Evolutionary conservation across 2,888 invertebrate species (phyloP), one percentile per base, ranked within the genome.

Genomic region (Noctua janthina): DNA sequence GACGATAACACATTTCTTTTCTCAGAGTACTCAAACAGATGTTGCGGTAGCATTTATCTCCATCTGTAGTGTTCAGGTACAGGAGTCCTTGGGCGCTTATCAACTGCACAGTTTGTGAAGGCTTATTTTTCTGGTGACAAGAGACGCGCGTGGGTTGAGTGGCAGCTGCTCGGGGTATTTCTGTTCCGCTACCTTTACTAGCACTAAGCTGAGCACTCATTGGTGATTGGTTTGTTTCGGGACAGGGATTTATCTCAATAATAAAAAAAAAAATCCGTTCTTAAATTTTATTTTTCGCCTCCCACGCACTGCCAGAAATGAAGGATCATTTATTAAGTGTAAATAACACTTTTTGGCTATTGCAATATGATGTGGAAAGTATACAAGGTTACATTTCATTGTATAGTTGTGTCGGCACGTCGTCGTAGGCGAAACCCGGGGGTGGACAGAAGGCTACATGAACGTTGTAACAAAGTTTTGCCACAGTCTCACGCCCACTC

Each of bases 21-120:
- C 51, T 29, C 15, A 59, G 46, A 72, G 15, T 17, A 62, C 35
- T 17, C 43, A 29, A 69, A 73, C 35, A 46, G 74, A 74, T 79
- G 59, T 79, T 73, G 59, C 23, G 78, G 78, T 54, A 20, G 39
- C 11, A 56, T 78, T 83, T 70, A 84, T 84, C 51, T 84, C 35
- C 35, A 78, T 51, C 79, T 46, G 46, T 54, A 79, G 54, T 80
- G 85, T 84, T 35, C 29, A 46, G 23, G 51, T 51, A 59, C 43
- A 10, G 29, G 20, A 17, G 62, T n/a, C 66, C 62, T 74, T 73
- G 75, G 51, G 23, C n/a, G 29, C 62, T 69, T 83, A 81, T 83
- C 83, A 73, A 39, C 39, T 74, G 59, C 85, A 83, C 39, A 62
- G 70, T 10, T 35, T 62, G 10, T 43, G n/a, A 74, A 54, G 39